A percentile compares a stretch with the other conserved stretches of the same genome.
phyloP scores from a whole-genome alignment of 2,888 invertebrate species.

The Synanthedon myopaeformis region DNA sequence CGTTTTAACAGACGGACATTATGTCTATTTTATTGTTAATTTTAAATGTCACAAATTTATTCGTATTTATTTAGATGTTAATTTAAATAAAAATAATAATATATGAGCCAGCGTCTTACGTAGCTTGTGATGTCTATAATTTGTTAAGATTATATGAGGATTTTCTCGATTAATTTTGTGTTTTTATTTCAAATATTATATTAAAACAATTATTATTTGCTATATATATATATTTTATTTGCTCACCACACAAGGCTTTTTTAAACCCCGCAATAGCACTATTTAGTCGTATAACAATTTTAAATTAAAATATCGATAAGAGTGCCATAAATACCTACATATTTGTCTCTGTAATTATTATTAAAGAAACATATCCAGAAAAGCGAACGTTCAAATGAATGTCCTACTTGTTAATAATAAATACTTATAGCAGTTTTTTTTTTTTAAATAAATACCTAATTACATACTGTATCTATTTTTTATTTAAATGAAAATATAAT shows the following conservation, averaged over 20 bases:
- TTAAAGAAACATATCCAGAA: no score
- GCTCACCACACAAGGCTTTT: slow-evolving; percentile 1
- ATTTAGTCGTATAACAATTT: no score
- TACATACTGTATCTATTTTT: no score
- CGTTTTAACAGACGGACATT: background rate
- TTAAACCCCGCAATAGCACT: no score
- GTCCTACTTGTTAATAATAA: no score
- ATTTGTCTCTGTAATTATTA: no score
- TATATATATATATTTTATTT: slow-evolving; percentile 5
- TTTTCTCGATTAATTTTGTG: slow-evolving; percentile 40
- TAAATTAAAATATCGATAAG: no score
- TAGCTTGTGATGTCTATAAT: slow-evolving; percentile 47
- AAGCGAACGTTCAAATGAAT: no score
- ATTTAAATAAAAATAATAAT: slow-evolving; percentile 3
- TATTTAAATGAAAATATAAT: no score
- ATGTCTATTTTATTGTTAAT: slow-evolving; percentile 1
- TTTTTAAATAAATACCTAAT: no score
- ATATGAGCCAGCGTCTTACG: slow-evolving; percentile 17
- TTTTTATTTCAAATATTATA: slow-evolving; percentile 21
- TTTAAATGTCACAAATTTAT: slow-evolving; percentile 5
- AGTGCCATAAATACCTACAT: no score
- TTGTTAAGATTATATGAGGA: slow-evolving; percentile 61
- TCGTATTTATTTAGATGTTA: slow-evolving; percentile 6
- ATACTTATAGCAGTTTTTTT: no score
- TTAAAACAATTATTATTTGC: slow-evolving; percentile 5